A percentile compares a stretch with the other conserved stretches of the same genome.
phyloP scores from a whole-genome alignment of 2,113 vertebrate genomes.

The Podarcis raffonei region DNA sequence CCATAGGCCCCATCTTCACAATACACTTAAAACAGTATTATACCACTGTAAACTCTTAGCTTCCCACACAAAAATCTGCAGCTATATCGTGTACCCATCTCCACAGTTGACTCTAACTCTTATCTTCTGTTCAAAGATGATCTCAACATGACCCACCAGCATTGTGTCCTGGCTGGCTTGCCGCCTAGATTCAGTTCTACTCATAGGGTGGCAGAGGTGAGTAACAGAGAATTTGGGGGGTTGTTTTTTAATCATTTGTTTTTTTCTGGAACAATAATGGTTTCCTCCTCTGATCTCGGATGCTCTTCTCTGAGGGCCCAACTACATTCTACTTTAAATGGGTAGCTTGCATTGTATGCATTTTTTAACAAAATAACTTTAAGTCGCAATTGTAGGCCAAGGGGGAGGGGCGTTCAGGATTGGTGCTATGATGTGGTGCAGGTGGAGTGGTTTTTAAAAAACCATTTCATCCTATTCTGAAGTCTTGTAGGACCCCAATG shows the following conservation, averaged over 20 bases:
- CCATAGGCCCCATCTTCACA: no score
- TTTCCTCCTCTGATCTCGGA: not conserved
- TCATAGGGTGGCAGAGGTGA: conserved; percentile 94
- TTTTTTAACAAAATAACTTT: not conserved
- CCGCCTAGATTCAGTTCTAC: conserved; percentile 93
- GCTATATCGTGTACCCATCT: no score
- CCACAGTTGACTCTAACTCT: not conserved
- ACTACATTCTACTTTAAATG: not conserved
- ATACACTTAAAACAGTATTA: no score
- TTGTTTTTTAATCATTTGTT: not conserved
- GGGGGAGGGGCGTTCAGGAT: no score
- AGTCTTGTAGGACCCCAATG: no score
- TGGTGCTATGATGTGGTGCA: no score
- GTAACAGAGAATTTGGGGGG: conserved; percentile 39
- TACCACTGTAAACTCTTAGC: no score
- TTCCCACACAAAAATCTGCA: not conserved
- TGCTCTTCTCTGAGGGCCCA: not conserved
- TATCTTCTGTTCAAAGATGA: conserved; percentile 83
- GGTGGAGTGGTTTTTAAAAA: not conserved
- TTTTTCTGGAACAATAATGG: not conserved
- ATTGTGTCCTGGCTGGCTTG: conserved; percentile 92
- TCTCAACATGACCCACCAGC: conserved; percentile 93
- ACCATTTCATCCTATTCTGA: no score
- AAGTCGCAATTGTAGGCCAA: not conserved
- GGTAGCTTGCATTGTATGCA: not conserved